Evolutionary conservation across 2,113 vertebrate species (phyloP), one percentile per base, ranked within the genome.

Genomic region (Chinchilla lanigera): DNA sequence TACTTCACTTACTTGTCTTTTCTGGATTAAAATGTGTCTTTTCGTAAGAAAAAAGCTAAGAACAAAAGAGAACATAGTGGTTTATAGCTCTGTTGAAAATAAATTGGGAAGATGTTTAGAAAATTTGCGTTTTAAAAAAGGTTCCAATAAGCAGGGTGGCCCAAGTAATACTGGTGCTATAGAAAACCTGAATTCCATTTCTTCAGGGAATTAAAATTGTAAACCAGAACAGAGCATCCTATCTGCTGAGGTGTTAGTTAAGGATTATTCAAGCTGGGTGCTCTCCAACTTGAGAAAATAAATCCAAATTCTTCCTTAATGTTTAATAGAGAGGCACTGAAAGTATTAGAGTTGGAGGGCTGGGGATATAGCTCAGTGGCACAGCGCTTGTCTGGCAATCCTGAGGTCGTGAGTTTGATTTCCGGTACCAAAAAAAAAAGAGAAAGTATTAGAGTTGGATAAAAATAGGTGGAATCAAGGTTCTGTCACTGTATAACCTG

Each of bases 211-310:
- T 41, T 81, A 47, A 54, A 52, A 35, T 5, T 38, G 52, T 71
- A 41, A 58, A 17, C 28, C n/a, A 26, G 60, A 89, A 24, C 24
- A 38, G 1, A 94, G 54, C 73, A 52, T 84, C 28, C 63, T 35
- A 19, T 61, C 41, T n/a, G 10, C 54, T 54, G 69, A n/a, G 30
- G 44, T 54, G 22, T 85, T 54, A 47, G 61, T n/a, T 58, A 58
- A 88, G 65, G 47, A 30, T 47, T 77, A 65, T 17, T 93, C 78
- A 60, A 35, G 35, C 17, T 54, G 44, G 8, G 24, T 38, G 35
- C 26, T 86, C 85, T 86, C 81, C 44, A 82, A 16, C n/a, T 85
- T 44, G 83, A 90, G 73, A 65, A 95, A 95, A 63, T 10, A 22
- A 95, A 82, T 19, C 1, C 9, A 75, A 38, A 58, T 73, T 90